These are phyloP conservation scores for Spicauda simplicius DNA, from an alignment of 2,888 invertebrate genomes.

Conservation along the genomic window DNA sequence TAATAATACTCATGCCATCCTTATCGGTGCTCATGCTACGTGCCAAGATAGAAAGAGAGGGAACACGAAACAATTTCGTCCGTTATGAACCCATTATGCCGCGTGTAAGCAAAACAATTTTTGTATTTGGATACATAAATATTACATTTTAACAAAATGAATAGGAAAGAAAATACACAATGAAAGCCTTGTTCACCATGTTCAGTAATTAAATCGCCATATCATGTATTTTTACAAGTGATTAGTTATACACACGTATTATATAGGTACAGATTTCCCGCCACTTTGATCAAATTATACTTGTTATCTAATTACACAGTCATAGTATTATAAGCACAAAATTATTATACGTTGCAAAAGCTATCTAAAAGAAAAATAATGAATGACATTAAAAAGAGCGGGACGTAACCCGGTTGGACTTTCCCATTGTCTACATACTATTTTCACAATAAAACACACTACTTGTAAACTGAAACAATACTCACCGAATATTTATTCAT, in stretches of 20 bases:
- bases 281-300: slow-evolving; percentile 54
- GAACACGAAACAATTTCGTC: slow-evolving; percentile 51
- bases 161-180: background rate
- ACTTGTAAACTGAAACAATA: slow-evolving; percentile 51
- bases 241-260: slow-evolving; percentile 6
- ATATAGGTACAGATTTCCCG: slow-evolving; percentile 62
- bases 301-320: slow-evolving; percentile 6
- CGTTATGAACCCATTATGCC: slow-evolving; percentile 47
- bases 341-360: background rate
- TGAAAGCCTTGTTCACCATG: background rate
- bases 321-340: background rate
- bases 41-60: slow-evolving; percentile 55
- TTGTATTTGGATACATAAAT: background rate
- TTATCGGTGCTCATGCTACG: slow-evolving; percentile 45
- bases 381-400: slow-evolving; percentile 82
- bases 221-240: slow-evolving; percentile 1
- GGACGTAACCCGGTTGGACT: slow-evolving; percentile 76
- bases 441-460: slow-evolving; percentile 43
- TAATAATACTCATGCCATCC: slow-evolving; percentile 52
- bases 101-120: slow-evolving; percentile 33
- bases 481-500: slow-evolving; percentile 89
- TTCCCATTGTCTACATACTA: slow-evolving; percentile 63
- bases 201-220: slow-evolving; percentile 3
- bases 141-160: background rate
- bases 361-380: slow-evolving; percentile 37